Base-by-base conservation (phyloP, 2,113 vertebrate species). In the Lamprotornis superbus region DNA sequence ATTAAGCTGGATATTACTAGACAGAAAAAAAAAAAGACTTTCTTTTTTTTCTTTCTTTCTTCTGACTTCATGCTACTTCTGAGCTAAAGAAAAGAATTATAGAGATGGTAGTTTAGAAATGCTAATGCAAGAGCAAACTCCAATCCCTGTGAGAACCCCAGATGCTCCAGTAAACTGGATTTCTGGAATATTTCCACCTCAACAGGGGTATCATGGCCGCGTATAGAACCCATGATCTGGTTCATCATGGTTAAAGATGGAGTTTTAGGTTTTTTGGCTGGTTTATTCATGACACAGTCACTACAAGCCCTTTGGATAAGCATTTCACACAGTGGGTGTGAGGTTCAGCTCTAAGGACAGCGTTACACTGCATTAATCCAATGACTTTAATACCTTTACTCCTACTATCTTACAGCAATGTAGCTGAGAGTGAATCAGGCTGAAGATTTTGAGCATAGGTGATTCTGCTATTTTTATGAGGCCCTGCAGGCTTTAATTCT, bases 401-500 rank as follows among this genome's bases (percentile, higher is more conserved):
- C 75, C 79, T 81, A 74, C 87, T 86, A 37, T 94, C 92, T 94
- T 92, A 83, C 67, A 94, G 87, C 25, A 0, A 90, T 93, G 90
- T 93, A 83, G 71, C 93, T 70, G 75, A 96, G 91, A 95, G 71
- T 95, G 93, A 90, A 83, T 79, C 81, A 67, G 90, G 55, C 87
- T 94, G 79, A 90, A 92, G 93, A 92, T 91, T 94, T 94, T 57
- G 68, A 3, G 23, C 52, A 74, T 92, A 94, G 84, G 95, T 91
- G 89, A 69, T 89, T 94, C 95, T 86, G 61, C 57, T 86, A 92
- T 95, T 95, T 88, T 95, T 71, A 81, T 73, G 92, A 95, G 89
- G 55, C 89, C 89, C 73, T 77, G 69, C 76, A 90, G 88, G 84
- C 57, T 81, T 71, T 93, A 87, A 97, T 89, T 90, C 91, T 83